Evolutionary conservation across 2,888 invertebrate species (phyloP), one percentile per base, ranked within the genome.

Genomic region (Metacarcinus magister): DNA sequence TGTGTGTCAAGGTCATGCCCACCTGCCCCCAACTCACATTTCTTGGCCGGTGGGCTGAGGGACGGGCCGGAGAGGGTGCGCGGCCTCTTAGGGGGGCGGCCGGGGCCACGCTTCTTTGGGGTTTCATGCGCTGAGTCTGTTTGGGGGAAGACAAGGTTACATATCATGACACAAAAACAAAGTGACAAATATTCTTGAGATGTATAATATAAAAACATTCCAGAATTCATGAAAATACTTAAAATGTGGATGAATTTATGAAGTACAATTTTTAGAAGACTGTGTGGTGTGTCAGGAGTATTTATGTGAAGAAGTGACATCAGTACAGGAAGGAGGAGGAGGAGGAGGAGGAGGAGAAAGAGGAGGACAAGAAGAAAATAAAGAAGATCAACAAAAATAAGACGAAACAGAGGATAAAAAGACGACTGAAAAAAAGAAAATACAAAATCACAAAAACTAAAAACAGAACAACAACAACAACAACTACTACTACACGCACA

Each of bases 51-150:
- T 3, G 92, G 91, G 43, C 91, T 96, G 19, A 54, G 32, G 54
- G 94, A 94, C 23, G 94, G 96, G 28, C 94, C 96, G 32, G 96
- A 94, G 10, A 94, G 92, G 8, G 94, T 96, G n/a, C 96, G 92
- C 13, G 89, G 94, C 10, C 96, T 90, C 54, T 96, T 96, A 2
- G 96, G 96, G 46, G 96, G 96, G 32, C 96, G 54, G 0, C 96
- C 96, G 4, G 94, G 94, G 0, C 96, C 96, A 54, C 96, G 96
- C 54, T 96, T 96, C 92, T 96, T 96, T 23, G 96, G 96, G n/a
- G 96, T 96, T 39, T 96, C 96, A 46, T 94, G 91, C 2, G 94
- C 92, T 10, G 95, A 95, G 67, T 93, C 95, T 95, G 93, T 87
- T 43, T 10, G 44, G 32, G 82, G 19, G 44, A 43, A 82, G 16